phyloP scores from a whole-genome alignment of 2,888 invertebrate genomes.

The Sarcophaga variegata region DNA sequence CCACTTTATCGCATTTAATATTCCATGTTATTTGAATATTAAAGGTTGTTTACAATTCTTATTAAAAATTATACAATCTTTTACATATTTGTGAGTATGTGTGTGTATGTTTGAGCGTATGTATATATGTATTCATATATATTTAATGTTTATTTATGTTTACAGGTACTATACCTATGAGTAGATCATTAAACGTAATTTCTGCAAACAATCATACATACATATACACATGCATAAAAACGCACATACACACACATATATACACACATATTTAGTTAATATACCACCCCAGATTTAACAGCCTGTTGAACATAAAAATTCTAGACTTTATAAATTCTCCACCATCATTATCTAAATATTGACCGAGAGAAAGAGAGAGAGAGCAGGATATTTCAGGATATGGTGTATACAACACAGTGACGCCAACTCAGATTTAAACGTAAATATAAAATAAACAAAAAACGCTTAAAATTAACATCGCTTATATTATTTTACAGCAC shows the following conservation, averaged over 20 bases:
- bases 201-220: neutral
- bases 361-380: neutral
- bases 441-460: no score
- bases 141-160: constrained; percentile 23
- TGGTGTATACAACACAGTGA: no score
- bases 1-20: constrained; percentile 26
- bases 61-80: neutral
- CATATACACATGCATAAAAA: neutral
- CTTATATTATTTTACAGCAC: no score
- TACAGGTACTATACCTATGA: constrained; percentile 18
- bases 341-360: neutral
- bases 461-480: no score
- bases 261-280: neutral
- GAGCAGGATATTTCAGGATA: no score
- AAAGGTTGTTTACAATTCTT: constrained; percentile 31
- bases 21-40: constrained; percentile 49
- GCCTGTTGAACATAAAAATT: constrained; percentile 59
- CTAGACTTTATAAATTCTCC: constrained; percentile 3
- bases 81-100: neutral
- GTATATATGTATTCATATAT: constrained; percentile 12
- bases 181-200: constrained; percentile 41
- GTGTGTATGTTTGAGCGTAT: neutral
- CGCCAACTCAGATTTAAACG: no score
- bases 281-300: constrained; percentile 24
- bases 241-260: neutral